phyloP scores from a whole-genome alignment of 2,113 vertebrate genomes.

The Ailuropoda melanoleuca region DNA sequence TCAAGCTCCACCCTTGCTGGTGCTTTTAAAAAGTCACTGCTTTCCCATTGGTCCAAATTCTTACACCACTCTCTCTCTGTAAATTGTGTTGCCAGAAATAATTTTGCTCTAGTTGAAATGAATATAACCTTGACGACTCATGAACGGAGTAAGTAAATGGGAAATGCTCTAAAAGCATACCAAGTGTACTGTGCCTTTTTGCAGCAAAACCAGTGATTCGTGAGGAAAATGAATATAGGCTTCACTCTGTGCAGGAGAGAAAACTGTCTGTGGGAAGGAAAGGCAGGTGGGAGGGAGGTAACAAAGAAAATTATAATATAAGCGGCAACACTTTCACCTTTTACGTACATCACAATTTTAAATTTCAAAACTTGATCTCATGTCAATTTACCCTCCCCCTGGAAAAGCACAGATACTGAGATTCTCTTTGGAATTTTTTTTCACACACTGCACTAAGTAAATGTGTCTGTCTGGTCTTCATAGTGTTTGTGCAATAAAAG shows the following conservation, averaged over 20 bases:
- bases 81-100: not conserved
- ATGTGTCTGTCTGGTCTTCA: not conserved
- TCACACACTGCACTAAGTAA: not conserved
- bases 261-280: not conserved
- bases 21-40: not conserved
- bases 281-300: not conserved
- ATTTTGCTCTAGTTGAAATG: not conserved
- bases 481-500: not conserved
- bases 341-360: not conserved
- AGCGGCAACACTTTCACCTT: not conserved
- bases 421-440: not conserved
- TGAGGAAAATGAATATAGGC: not conserved
- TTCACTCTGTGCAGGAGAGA: not conserved
- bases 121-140: not conserved
- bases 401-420: not conserved
- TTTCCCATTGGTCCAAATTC: not conserved
- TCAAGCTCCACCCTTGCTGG: not conserved
- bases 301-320: slow-evolving; percentile 11
- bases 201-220: not conserved
- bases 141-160: not conserved
- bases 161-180: not conserved
- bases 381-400: not conserved
- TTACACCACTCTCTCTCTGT: not conserved
- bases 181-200: not conserved
- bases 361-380: slow-evolving; percentile 6